Evolutionary conservation across 1,140 invertebrate species (phyloP), one percentile per base, ranked within the genome.

Genomic region (Phocides pigmalion): DNA sequence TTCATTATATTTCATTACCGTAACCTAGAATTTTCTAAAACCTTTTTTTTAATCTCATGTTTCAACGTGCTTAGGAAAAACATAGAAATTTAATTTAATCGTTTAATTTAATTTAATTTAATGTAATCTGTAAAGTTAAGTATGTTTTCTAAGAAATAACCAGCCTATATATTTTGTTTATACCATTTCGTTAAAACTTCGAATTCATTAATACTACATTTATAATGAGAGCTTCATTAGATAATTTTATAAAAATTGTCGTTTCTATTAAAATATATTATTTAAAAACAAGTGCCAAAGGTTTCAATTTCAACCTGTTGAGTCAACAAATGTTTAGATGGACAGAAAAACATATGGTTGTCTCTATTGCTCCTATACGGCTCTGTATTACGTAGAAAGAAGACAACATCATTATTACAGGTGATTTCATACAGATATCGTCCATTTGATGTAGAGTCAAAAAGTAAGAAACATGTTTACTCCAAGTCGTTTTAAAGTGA

Each of bases 321-420:
- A 87, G 71, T 89, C 84, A 84, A 82, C 79, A 75, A 80, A 78
- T 77, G 77, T 83, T 68, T 56, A 22, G 22, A 62, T 25, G 63
- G 64, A 14, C n/a, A 42, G 9, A 15, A 53, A 70, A 62, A 78
- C 74, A 65, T 74, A 81, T 74, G 76, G 1, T 54, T 44, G 4
- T 76, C 84, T 84, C 79, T 71, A 66, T 87, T 69, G 17, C 49
- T 49, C 70, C 41, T 25, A 39, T 58, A 2, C 68, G 39, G 62
- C n/a, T 19, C 12, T 47, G 20, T 9, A 56, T 61, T 16, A 4
- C 19, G 66, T 65, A 15, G 70, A 66, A 83, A 64, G 69, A 64
- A 66, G 76, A 82, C 65, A 49, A 53, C 63, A 63, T 19, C 68
- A 76, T 65, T 61, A 37, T 70, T 68, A 66, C 64, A 75, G 69